A percentile compares a stretch with the other conserved stretches of the same genome.
These are phyloP conservation scores for Gastrophryne carolinensis DNA, from an alignment of 2,797 vertebrate genomes.

Conservation along the genomic window DNA sequence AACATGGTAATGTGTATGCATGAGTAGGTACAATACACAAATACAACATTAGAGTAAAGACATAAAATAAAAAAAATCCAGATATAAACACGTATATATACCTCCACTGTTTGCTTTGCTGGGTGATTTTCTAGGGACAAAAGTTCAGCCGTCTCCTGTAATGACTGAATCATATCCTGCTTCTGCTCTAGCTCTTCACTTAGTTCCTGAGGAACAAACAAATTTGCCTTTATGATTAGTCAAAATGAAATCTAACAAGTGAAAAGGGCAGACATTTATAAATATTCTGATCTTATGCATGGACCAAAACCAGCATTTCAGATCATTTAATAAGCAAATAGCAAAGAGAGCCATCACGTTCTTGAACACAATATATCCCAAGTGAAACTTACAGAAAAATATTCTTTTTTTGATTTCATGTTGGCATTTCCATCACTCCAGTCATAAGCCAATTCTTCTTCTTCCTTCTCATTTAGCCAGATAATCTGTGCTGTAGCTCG, in stretches of 20 bases:
- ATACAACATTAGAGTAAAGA: no score
- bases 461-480: conserved; percentile 96
- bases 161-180: conserved; percentile 83
- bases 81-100: conserved; percentile 55
- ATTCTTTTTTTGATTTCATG: conserved; percentile 83
- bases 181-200: conserved; percentile 87
- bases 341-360: no score
- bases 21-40: no score
- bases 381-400: conserved; percentile 80
- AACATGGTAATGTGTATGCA: no score
- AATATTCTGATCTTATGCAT: no score
- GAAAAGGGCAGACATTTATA: no score
- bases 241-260: no score
- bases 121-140: conserved; percentile 93
- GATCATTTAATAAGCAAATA: no score
- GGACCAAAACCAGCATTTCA: no score
- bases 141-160: conserved; percentile 86
- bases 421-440: conserved; percentile 91
- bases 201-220: conserved; percentile 75
- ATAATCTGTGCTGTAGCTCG: conserved; percentile 93
- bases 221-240: background rate
- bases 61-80: background rate
- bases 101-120: conserved; percentile 95
- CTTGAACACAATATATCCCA: background rate
- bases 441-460: conserved; percentile 94